Base-by-base conservation (phyloP, 2,888 invertebrate species). In the Yponomeuta sedellus region DNA sequence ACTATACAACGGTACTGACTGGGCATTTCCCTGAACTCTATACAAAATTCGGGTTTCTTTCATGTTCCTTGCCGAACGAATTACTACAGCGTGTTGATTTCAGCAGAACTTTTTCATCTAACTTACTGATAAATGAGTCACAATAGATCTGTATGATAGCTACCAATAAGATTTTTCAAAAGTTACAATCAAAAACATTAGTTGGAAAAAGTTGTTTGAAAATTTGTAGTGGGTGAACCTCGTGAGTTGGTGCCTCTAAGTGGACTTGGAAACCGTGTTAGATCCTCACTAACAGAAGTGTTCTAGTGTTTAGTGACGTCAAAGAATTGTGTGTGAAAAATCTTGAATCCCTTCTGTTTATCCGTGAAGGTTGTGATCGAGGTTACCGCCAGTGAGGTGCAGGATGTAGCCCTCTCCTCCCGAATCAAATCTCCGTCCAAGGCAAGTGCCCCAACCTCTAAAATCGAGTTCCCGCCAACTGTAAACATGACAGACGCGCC, bases 31-130 rank as follows among this genome's bases (percentile, higher is more conserved):
- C 87, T 78, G 76, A 87, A 86, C 78, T 85, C 85, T 86, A 86
- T 89, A 89, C 85, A 88, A 90, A 91, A 84, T 90, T 89, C 88
- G 88, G 90, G 87, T 88, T 88, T 88, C 88, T 88, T 88, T 88
- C 88, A 86, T 86, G 86, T 87, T 87, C 84, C 83, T 73, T 72
- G 20, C 56, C 76, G 75, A 75, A 80, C n/a, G n/a, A n/a, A n/a
- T n/a, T 77, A 82, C 78, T 79, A 81, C 79, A 79, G 79, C 77
- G 86, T 82, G 81, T 71, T 74, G 66, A 19, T 70, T 73, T 78
- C 79, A 80, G 76, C 77, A 75, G 73, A 8, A 73, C 75, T 77
- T 79, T 74, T 70, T 67, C 40, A 56, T 67, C 69, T 71, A 71
- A 69, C 70, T 71, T 70, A 67, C 69, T 68, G 67, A 69, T 69